Percentiles rank a stretch among this genome's conserved stretches.
Evolutionary conservation across 2,888 invertebrate genomes (phyloP).

Genomic region (Himalopsyche anomala): DNA sequence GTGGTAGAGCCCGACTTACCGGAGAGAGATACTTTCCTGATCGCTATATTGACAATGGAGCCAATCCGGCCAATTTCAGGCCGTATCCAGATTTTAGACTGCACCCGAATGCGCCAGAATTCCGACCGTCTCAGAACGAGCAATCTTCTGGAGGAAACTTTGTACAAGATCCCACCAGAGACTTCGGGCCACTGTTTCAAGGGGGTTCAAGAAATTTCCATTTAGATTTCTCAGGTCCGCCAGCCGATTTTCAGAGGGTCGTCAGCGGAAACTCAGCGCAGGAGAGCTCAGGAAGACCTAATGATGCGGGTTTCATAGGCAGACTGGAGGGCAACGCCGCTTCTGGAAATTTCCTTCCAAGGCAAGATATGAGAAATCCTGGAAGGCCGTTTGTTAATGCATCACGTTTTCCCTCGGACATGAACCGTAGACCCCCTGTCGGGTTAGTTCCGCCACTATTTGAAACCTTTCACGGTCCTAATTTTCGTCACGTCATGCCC

Average conservation of each 20-base stretch:
- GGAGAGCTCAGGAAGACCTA: not conserved
- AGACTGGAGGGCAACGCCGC: not conserved
- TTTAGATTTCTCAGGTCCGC: not conserved
- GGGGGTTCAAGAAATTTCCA: not conserved
- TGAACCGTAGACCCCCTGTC: not conserved
- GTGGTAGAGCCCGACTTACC: not conserved
- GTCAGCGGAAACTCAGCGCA: not conserved
- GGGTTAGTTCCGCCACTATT: constrained; percentile 56
- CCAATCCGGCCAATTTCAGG: not conserved
- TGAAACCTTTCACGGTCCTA: constrained; percentile 6
- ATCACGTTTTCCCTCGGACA: not conserved
- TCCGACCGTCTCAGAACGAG: not conserved
- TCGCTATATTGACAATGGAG: not conserved
- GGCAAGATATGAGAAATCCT: not conserved
- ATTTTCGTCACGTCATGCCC: constrained; percentile 61
- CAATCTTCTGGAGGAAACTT: constrained; percentile 31
- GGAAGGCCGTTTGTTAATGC: constrained; percentile 1
- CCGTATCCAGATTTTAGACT: constrained; percentile 6
- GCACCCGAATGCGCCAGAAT: not conserved
- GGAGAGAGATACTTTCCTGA: not conserved
- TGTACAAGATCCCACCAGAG: not conserved
- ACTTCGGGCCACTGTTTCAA: not conserved
- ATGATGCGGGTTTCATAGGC: not conserved
- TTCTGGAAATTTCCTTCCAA: not conserved
- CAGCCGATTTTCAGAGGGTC: not conserved